Evolutionary conservation across 2,797 vertebrate genomes (phyloP).

Genomic region (Acipenser ruthenus): DNA sequence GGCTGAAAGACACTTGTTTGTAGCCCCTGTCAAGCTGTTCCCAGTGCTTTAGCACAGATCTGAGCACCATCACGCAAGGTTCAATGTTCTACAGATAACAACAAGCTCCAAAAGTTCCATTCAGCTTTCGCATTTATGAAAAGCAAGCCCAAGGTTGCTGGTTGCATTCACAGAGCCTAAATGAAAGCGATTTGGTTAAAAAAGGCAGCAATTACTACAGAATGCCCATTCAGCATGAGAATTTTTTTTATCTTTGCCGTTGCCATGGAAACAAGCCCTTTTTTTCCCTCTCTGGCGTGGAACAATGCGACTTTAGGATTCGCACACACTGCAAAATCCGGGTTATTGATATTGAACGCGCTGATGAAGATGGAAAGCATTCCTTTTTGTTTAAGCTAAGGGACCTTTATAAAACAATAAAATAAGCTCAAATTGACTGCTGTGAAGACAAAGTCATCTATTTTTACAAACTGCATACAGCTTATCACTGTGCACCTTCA

Average conservation of each 20-base stretch:
- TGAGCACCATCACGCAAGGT: not conserved
- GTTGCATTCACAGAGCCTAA: slow-evolving; percentile 44
- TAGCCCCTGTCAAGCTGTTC: too few relatives aligned
- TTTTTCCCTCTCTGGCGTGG: slow-evolving; percentile 38
- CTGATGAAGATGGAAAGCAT: not conserved
- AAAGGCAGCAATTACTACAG: slow-evolving; percentile 68
- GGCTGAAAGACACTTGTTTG: too few relatives aligned
- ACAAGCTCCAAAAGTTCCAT: slow-evolving; percentile 28
- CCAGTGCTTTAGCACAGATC: too few relatives aligned
- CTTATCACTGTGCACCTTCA: too few relatives aligned
- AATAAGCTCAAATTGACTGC: too few relatives aligned
- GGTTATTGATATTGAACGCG: slow-evolving; percentile 42
- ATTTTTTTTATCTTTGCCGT: slow-evolving; percentile 68
- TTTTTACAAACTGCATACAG: too few relatives aligned
- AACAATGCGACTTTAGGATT: slow-evolving; percentile 58
- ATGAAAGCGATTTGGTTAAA: slow-evolving; percentile 60
- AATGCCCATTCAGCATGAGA: slow-evolving; percentile 74
- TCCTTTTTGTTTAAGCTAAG: too few relatives aligned
- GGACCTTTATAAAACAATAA: too few relatives aligned
- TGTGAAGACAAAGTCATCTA: too few relatives aligned
- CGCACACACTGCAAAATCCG: slow-evolving; percentile 45
- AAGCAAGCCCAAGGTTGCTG: slow-evolving; percentile 50
- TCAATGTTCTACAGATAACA: slow-evolving; percentile 26
- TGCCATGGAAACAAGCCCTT: slow-evolving; percentile 73
- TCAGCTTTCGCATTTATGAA: slow-evolving; percentile 26